phyloP scores from a whole-genome alignment of 2,888 invertebrate species.

The Agriopis leucophaearia region DNA sequence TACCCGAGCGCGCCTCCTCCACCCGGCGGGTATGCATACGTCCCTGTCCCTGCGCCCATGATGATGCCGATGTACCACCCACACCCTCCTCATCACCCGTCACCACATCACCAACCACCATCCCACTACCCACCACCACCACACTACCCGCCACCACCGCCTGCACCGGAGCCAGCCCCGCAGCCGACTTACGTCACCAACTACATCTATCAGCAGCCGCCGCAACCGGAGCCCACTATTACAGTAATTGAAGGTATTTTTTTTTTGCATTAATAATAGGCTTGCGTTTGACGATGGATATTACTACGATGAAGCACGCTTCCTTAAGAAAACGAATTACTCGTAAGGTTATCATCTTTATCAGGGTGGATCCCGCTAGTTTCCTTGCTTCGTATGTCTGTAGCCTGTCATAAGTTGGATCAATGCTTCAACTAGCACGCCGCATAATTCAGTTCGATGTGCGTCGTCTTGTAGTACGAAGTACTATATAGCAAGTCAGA shows the following conservation, averaged over 20 bases:
- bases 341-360: too few species aligned
- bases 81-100: constrained; percentile 56
- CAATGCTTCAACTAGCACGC: too few species aligned
- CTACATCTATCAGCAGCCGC: constrained; percentile 64
- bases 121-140: constrained; percentile 36
- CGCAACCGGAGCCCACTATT: constrained; percentile 55
- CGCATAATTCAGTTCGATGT: too few species aligned
- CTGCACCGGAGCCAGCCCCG: constrained; percentile 42
- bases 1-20: constrained; percentile 48
- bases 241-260: constrained; percentile 50
- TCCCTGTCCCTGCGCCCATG: constrained; percentile 72
- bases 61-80: constrained; percentile 74
- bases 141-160: constrained; percentile 4
- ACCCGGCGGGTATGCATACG: constrained; percentile 59
- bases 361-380: too few species aligned
- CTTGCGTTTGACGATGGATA: too few species aligned
- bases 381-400: too few species aligned
- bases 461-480: too few species aligned
- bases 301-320: too few species aligned
- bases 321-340: too few species aligned
- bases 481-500: too few species aligned
- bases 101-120: constrained; percentile 60
- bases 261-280: not conserved
- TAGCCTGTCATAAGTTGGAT: too few species aligned
- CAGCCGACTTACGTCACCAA: constrained; percentile 72